Evolutionary conservation across 2,113 vertebrate genomes (phyloP).

Genomic region (Ceyx margarethae): DNA sequence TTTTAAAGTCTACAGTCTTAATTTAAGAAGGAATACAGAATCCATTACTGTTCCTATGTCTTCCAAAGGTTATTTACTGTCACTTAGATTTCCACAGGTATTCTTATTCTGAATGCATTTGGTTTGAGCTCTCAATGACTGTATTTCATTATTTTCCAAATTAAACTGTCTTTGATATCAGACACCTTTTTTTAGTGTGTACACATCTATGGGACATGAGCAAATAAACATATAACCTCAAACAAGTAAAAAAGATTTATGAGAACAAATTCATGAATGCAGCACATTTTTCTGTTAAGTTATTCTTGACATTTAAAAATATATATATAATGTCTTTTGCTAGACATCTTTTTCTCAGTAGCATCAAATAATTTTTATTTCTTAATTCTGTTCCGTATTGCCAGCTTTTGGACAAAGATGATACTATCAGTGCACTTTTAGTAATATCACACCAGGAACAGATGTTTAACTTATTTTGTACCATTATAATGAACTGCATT

Average conservation of each 20-base stretch:
- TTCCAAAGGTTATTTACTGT: background rate
- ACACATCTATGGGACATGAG: background rate
- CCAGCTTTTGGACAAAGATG: background rate
- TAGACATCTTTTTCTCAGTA: background rate
- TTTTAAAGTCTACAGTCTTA: background rate
- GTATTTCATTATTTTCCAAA: background rate
- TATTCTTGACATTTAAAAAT: background rate
- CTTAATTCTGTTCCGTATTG: background rate
- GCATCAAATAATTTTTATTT: background rate
- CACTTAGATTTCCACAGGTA: background rate
- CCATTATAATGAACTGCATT: slow-evolving; percentile 31
- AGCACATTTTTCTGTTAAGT: background rate
- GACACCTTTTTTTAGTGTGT: background rate
- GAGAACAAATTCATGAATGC: background rate
- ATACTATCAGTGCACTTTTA: background rate
- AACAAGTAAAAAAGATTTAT: background rate
- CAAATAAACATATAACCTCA: background rate
- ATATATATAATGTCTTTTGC: background rate
- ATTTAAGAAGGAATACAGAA: background rate
- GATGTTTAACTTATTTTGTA: slow-evolving; percentile 36
- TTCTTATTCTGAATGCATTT: background rate
- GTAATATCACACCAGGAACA: slow-evolving; percentile 38
- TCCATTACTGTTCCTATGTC: background rate
- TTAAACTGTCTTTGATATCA: background rate
- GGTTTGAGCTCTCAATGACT: background rate